Conservation (phyloP, 1,140 invertebrate genomes). For the Dendrolimus punctatus region DNA sequence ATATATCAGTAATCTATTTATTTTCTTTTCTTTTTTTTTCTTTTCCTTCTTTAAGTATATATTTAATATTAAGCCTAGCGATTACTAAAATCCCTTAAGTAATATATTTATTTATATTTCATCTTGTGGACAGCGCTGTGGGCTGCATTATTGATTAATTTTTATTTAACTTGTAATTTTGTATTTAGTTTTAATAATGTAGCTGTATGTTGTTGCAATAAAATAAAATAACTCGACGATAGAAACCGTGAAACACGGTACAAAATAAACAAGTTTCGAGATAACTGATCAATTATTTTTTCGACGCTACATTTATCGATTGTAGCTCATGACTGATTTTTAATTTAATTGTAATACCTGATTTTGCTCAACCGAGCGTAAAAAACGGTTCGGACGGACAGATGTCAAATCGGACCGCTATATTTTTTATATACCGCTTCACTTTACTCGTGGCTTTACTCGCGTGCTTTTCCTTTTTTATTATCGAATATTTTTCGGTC, state of each 20-base stretch:
- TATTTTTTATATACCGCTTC: conserved; percentile 29
- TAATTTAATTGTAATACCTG: conserved; percentile 70
- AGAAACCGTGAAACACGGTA: conserved; percentile 2
- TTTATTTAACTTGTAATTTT: too few species aligned
- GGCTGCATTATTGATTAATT: too few species aligned
- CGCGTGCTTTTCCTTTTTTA: conserved; percentile 10
- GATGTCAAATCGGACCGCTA: conserved; percentile 52
- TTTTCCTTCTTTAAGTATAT: too few species aligned
- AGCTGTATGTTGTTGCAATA: too few species aligned
- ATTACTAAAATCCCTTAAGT: too few species aligned
- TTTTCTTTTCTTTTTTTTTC: too few species aligned
- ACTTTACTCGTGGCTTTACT: conserved; percentile 1
- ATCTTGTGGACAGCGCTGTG: too few species aligned
- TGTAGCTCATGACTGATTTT: conserved; percentile 62
- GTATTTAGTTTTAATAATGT: too few species aligned
- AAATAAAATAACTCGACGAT: background rate
- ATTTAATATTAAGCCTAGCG: too few species aligned
- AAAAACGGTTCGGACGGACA: conserved; percentile 41
- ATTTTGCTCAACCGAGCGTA: conserved; percentile 56
- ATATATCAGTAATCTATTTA: too few species aligned
- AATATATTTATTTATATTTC: too few species aligned
- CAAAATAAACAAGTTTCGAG: background rate
- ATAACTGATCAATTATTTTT: conserved; percentile 22
- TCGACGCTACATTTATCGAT: conserved; percentile 39
- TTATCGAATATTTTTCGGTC: conserved; percentile 1